Conservation (phyloP, 2,797 vertebrate genomes). For the Bradypus variegatus region DNA sequence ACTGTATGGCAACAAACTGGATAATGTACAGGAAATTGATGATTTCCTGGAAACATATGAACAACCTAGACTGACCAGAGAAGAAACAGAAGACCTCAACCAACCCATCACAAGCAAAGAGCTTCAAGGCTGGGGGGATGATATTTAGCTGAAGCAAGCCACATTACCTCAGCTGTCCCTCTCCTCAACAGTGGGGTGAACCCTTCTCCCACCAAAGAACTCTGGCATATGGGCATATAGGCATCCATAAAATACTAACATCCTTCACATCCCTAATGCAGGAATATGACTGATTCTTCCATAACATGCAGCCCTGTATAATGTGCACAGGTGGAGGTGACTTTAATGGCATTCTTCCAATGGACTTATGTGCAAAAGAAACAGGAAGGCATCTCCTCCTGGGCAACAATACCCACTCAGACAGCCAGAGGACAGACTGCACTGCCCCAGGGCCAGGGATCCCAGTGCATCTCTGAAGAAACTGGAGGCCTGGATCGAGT, state of each 20-base stretch:
- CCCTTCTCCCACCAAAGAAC: not conserved
- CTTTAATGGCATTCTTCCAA: constrained; percentile 66
- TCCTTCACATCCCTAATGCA: not conserved
- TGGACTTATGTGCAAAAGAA: constrained; percentile 49
- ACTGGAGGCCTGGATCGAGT: constrained; percentile 29
- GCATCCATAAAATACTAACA: not conserved
- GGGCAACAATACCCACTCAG: not conserved
- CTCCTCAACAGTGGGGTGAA: not conserved
- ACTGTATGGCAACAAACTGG: too few species aligned
- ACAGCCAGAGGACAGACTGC: not conserved
- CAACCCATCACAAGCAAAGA: too few species aligned
- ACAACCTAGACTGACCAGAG: too few species aligned
- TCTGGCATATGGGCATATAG: not conserved
- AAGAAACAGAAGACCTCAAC: too few species aligned
- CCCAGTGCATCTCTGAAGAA: constrained; percentile 8
- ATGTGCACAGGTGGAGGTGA: not conserved
- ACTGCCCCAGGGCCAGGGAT: not conserved
- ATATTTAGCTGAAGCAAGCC: not conserved
- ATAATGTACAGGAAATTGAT: too few species aligned
- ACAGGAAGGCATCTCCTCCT: constrained; percentile 63
- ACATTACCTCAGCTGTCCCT: not conserved
- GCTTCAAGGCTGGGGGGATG: not conserved
- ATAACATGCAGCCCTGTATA: not conserved
- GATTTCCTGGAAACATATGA: too few species aligned
- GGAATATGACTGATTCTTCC: not conserved